Base-by-base conservation (phyloP, 2,113 vertebrate genomes). In the Chelonoidis abingdonii region DNA sequence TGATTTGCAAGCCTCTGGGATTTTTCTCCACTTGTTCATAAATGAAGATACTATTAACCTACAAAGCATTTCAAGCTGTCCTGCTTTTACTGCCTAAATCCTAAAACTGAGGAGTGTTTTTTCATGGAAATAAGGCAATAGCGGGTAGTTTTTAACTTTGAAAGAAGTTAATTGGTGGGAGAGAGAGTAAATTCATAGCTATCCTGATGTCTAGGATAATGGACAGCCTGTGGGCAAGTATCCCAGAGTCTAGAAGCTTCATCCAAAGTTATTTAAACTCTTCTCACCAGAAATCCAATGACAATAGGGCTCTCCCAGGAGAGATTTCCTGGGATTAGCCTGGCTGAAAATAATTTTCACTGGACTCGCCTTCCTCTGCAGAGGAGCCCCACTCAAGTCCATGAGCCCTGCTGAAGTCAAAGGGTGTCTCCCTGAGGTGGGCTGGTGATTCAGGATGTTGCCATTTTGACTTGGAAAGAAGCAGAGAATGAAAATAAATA, bases 141-240 rank as follows among this genome's bases (percentile, higher is more conserved):
- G 5, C 6, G 75, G 17, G 65, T 11, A 27, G 41, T 14, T 44
- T 47, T 47, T 78, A 12, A 78, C 13, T 47, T 25, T 27, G 44
- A 78, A 47, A 76, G 41, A 44, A 47, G 38, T 24, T 47, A 2
- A 8, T 0, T 49, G 49, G 27, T 14, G 44, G 24, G 81, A 69
- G 50, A 76, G 35, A 65, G 41, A n/a, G 29, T 22, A 19, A 80
- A n/a, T 72, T 56, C 11, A 17, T 1, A 1, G 41, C 76, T 81
- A 35, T 80, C 19, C 2, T 4, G 3, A 22, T 41, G 35, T 54
- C 0, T 2, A 76, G 19, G 80, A 47, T 0, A 76, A 25, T 12
- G 41, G 38, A 24, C 22, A 44, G 12, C 38, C 19, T 8, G 2
- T 35, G 38, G 54, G 57, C 17, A 27, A 65, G 4, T 10, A 24